Conservation (phyloP, 2,797 vertebrate genomes). For the Capromys pilorides region DNA sequence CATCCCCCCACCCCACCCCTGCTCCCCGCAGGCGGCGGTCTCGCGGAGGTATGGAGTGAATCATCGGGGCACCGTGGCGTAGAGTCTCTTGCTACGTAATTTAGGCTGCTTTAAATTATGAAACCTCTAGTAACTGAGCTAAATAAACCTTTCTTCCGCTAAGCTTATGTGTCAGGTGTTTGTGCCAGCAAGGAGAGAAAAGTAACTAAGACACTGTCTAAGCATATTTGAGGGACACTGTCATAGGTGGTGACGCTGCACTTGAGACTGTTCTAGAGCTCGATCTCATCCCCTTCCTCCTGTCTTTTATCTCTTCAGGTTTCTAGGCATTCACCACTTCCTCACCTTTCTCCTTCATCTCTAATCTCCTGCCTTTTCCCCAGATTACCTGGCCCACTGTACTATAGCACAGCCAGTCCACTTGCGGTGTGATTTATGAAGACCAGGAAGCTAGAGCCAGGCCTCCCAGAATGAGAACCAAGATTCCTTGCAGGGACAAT, state of each 20-base stretch:
- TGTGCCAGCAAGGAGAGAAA: too few species aligned
- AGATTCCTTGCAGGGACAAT: not conserved
- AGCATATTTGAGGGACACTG: not conserved
- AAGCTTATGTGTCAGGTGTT: too few species aligned
- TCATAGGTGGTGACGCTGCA: too few species aligned
- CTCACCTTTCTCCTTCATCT: not conserved
- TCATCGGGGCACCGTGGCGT: too few species aligned
- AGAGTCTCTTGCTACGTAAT: too few species aligned
- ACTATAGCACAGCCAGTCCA: not conserved
- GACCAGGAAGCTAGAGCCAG: not conserved
- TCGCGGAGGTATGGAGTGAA: too few species aligned
- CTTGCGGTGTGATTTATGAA: not conserved
- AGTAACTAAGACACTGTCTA: too few species aligned
- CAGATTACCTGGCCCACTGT: not conserved
- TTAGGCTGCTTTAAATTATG: too few species aligned
- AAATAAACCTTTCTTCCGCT: too few species aligned
- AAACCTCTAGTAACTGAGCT: too few species aligned
- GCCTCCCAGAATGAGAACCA: not conserved
- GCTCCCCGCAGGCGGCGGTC: too few species aligned
- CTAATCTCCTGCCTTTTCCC: not conserved
- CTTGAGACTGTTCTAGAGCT: not conserved
- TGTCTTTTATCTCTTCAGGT: not conserved
- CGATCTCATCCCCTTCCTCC: not conserved
- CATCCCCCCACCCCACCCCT: too few species aligned
- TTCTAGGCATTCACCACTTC: not conserved